Conservation (phyloP, 2,797 vertebrate species). For the Sylvia borin region DNA sequence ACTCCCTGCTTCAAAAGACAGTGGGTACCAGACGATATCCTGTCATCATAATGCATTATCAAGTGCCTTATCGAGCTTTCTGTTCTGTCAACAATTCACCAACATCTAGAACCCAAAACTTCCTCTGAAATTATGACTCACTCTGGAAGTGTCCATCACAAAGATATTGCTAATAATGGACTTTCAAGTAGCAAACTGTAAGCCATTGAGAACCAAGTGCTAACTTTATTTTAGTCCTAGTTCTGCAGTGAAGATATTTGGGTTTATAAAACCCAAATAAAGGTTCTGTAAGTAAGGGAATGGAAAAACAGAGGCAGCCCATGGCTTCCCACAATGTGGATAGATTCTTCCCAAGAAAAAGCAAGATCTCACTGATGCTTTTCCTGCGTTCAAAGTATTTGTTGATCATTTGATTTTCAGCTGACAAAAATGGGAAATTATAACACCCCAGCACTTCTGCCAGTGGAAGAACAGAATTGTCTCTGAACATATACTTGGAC, state of each 20-base stretch:
- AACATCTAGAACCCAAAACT: not conserved
- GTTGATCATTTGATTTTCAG: not conserved
- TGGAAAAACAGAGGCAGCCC: not conserved
- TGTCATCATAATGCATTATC: not conserved
- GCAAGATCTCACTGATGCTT: not conserved
- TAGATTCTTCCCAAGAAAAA: not conserved
- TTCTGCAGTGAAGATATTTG: not conserved
- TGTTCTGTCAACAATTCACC: not conserved
- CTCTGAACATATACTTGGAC: not conserved
- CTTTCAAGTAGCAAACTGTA: not conserved
- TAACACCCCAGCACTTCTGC: not conserved
- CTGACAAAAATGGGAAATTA: not conserved
- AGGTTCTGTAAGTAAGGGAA: not conserved
- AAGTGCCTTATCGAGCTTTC: not conserved
- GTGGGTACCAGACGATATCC: not conserved
- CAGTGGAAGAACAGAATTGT: not conserved
- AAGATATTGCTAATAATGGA: not conserved
- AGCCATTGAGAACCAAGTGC: not conserved
- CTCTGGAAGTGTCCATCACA: not conserved
- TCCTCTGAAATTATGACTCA: not conserved
- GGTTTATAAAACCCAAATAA: not conserved
- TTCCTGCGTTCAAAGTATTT: not conserved
- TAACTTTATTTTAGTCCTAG: not conserved
- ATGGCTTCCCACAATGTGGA: not conserved
- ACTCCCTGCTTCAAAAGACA: not conserved